A percentile compares a stretch with the other conserved stretches of the same genome.
phyloP scores from a whole-genome alignment of 2,113 vertebrate genomes.

The Aphyosemion australe region DNA sequence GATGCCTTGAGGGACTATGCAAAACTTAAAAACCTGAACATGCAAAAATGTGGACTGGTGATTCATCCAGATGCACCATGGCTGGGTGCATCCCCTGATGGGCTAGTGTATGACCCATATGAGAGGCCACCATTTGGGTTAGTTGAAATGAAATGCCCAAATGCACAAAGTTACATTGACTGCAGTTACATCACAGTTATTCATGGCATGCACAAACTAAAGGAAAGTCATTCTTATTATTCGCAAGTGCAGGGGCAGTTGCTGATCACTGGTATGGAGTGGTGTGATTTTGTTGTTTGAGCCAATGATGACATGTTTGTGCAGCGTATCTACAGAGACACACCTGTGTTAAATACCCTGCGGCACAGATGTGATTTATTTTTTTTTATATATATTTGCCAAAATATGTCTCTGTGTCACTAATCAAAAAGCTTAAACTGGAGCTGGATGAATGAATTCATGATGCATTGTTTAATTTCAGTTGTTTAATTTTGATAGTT shows the following conservation, averaged over 20 bases:
- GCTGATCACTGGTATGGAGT: background rate
- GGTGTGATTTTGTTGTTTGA: slow-evolving; percentile 6
- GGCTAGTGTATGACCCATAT: background rate
- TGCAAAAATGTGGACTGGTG: background rate
- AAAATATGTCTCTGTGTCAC: too few relatives aligned
- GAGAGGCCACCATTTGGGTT: background rate
- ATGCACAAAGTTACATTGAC: too few relatives aligned
- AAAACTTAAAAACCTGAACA: too few relatives aligned
- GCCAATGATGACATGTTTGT: background rate
- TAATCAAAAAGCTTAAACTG: too few relatives aligned
- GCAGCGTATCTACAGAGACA: too few relatives aligned
- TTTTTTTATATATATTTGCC: too few relatives aligned
- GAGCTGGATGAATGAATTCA: too few relatives aligned
- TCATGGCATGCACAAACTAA: too few relatives aligned
- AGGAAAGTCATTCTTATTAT: background rate
- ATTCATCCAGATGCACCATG: slow-evolving; percentile 3
- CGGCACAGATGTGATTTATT: background rate
- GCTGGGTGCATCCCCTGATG: background rate
- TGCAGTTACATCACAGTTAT: too few relatives aligned
- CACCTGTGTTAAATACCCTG: background rate
- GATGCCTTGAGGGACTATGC: background rate
- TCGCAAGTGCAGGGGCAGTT: background rate
- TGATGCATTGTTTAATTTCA: too few relatives aligned
- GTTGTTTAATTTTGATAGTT: too few relatives aligned
- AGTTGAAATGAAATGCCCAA: too few relatives aligned